phyloP scores from a whole-genome alignment of 2,888 invertebrate genomes.

The Catonia carolina region DNA sequence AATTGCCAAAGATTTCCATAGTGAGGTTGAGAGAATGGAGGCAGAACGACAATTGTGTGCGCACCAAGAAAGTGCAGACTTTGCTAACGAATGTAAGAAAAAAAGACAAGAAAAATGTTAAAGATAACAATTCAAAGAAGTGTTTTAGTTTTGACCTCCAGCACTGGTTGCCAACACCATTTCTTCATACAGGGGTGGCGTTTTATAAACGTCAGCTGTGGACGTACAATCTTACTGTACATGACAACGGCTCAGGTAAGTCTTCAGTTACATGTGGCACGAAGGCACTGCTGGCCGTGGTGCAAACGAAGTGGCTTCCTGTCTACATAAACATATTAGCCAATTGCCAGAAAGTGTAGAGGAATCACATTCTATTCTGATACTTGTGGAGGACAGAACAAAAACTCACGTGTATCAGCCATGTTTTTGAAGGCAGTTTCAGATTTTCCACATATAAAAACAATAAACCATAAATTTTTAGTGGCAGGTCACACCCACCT shows the following conservation, averaged over 20 bases:
- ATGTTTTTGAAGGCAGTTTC: slow-evolving; percentile 30
- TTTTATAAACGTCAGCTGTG: slow-evolving; percentile 38
- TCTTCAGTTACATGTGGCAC: slow-evolving; percentile 29
- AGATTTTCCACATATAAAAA: slow-evolving; percentile 24
- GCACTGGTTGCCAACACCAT: slow-evolving; percentile 36
- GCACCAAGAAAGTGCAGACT: slow-evolving; percentile 24
- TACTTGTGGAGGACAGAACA: slow-evolving; percentile 35
- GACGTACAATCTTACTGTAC: slow-evolving; percentile 37
- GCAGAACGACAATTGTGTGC: not conserved
- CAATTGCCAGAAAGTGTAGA: not conserved
- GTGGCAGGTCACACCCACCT: slow-evolving; percentile 32
- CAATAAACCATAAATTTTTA: slow-evolving; percentile 33
- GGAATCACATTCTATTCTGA: slow-evolving; percentile 30
- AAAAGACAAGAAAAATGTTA: slow-evolving; percentile 19
- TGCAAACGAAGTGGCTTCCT: slow-evolving; percentile 35
- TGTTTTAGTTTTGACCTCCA: slow-evolving; percentile 30
- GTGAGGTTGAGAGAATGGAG: not conserved
- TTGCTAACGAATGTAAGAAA: slow-evolving; percentile 19
- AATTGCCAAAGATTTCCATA: slow-evolving; percentile 6
- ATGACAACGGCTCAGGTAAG: slow-evolving; percentile 16
- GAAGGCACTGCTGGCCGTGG: slow-evolving; percentile 30
- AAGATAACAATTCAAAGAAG: slow-evolving; percentile 1
- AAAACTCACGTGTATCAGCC: slow-evolving; percentile 31
- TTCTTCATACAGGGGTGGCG: slow-evolving; percentile 33
- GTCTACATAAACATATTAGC: slow-evolving; percentile 21